Evolutionary conservation across 2,888 invertebrate genomes (phyloP), one percentile per base, ranked within the genome.

Genomic region (Troglohyphantes excavatus): DNA sequence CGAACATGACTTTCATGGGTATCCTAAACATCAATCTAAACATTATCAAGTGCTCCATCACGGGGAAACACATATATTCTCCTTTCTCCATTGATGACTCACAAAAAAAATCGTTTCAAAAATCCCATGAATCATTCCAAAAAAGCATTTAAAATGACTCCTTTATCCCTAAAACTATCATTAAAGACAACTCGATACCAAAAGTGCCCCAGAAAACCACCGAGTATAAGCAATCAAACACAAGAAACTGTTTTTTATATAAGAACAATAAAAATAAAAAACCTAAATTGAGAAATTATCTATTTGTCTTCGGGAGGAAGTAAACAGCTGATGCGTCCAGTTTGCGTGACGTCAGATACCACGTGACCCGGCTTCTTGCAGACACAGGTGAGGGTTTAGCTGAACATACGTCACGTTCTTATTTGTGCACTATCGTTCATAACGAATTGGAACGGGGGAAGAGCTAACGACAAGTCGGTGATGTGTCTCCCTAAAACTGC

Each of bases 341-440:
- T 21, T 65, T 23, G 13, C n/a, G 67, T 81, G 72, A 83, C 83
- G 83, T 83, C 61, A 73, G 19, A 19, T 11, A 19, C 26, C 83
- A 83, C 83, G 83, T 83, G 83, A 46, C 29, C n/a, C 26, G n/a
- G 11, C 19, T 3, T 5, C 17, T 53, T 53, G n/a, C 73, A 43
- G 43, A 63, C 83, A 73, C 65, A 83, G 73, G 72, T 72, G 83
- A 46, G 83, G n/a, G 53, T 53, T 1, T n/a, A 13, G 63, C 27
- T 27, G 39, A 39, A 33, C 19, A 59, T 61, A 83, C 83, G 83
- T 83, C 83, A 73, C 43, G 73, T 17, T 73, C 53, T 63, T 73
- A 73, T 83, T 83, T 73, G 73, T 27, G 26, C 27, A 72, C 65
- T 73, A 39, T 21, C 68, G 73, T 43, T 65, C 19, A 21, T n/a